These are phyloP conservation scores for Harpagifer antarcticus DNA, from an alignment of 2,797 vertebrate species.

Conservation along the genomic window DNA sequence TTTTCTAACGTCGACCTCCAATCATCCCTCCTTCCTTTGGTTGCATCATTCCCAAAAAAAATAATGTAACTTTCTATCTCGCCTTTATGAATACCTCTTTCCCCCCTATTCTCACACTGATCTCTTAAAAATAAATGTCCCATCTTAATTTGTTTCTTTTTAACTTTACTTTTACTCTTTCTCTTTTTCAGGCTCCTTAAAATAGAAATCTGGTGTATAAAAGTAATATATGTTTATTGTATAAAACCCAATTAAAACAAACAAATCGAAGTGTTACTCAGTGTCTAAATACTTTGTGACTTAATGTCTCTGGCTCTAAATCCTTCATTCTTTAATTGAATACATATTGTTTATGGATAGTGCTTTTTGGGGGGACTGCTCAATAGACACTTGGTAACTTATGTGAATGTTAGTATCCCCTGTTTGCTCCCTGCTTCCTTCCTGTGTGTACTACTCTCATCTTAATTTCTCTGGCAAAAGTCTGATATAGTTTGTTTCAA, in stretches of 20 bases:
- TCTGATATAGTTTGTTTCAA: no score
- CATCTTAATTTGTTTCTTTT: not conserved
- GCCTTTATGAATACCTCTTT: not conserved
- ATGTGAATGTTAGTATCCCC: no score
- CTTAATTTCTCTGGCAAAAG: no score
- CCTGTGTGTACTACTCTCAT: no score
- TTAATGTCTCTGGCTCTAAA: not conserved
- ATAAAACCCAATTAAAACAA: not conserved
- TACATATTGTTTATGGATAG: no score
- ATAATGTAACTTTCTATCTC: not conserved
- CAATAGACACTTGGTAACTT: no score
- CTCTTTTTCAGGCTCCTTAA: not conserved
- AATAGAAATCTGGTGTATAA: not conserved
- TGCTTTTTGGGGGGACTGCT: no score
- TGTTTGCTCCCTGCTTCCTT: no score
- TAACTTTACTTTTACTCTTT: not conserved
- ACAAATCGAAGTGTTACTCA: not conserved
- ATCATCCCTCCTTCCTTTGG: slow-evolving; percentile 22
- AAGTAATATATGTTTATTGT: not conserved
- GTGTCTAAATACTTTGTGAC: not conserved
- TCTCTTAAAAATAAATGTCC: not conserved
- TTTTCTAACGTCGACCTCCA: not conserved
- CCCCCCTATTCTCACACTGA: not conserved
- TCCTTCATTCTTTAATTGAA: no score
- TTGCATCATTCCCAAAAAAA: not conserved